Evolutionary conservation across 2,113 vertebrate species (phyloP).

Genomic region (Calyptommatus sinebrachiatus): DNA sequence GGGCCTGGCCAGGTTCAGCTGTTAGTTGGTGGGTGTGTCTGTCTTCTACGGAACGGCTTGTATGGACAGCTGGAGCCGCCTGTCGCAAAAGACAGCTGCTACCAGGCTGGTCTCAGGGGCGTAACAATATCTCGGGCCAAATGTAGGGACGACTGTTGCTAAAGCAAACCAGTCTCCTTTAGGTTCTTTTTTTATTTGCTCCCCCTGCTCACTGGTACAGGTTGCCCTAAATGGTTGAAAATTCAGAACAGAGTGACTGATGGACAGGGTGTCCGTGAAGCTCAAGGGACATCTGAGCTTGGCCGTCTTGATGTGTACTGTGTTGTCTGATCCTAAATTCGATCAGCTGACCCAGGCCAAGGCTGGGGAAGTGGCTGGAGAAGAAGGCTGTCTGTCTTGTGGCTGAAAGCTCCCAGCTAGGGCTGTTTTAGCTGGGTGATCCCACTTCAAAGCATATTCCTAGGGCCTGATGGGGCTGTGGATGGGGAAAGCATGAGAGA

Average conservation of each 20-base stretch:
- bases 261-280: not conserved
- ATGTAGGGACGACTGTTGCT: not conserved
- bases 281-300: not conserved
- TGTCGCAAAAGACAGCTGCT: conserved; percentile 5
- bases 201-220: not conserved
- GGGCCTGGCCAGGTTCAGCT: not conserved
- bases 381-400: too few relatives aligned
- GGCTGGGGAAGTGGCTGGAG: too few relatives aligned
- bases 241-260: not conserved
- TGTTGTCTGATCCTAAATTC: too few relatives aligned
- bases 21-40: too few relatives aligned
- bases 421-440: too few relatives aligned
- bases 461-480: too few relatives aligned
- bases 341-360: too few relatives aligned
- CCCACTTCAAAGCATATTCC: too few relatives aligned
- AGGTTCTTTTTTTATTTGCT: not conserved
- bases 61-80: not conserved
- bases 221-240: conserved; percentile 6
- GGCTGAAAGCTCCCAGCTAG: too few relatives aligned
- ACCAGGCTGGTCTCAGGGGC: not conserved
- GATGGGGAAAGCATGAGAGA: too few relatives aligned
- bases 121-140: conserved; percentile 19
- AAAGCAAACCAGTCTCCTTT: not conserved
- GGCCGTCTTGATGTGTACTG: too few relatives aligned
- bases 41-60: not conserved